Evolutionary conservation across 2,113 vertebrate species (phyloP).

Genomic region (Aspiorhynchus laticeps): DNA sequence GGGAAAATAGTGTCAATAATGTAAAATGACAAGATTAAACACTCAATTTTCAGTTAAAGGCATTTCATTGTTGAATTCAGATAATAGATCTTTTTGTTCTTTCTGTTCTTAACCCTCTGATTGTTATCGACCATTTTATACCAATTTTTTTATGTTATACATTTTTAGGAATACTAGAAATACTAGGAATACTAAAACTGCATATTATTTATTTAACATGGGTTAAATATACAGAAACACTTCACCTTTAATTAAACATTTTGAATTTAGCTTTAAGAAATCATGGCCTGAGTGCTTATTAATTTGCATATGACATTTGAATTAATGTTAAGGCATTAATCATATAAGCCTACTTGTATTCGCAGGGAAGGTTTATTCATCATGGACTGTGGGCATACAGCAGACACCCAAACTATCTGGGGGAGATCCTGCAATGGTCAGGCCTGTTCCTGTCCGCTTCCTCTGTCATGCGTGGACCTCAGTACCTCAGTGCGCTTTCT

Average conservation of each 20-base stretch:
- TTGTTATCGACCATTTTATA: not conserved
- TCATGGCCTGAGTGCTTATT: not conserved
- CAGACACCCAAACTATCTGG: conserved; percentile 81
- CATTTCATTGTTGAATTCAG: no score
- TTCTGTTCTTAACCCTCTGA: not conserved
- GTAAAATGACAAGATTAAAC: no score
- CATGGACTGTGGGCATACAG: conserved; percentile 81
- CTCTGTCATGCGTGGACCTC: conserved; percentile 72
- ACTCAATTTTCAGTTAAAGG: no score
- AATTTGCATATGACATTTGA: not conserved
- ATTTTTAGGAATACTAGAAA: not conserved
- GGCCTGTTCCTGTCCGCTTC: conserved; percentile 80
- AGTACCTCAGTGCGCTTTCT: conserved; percentile 73
- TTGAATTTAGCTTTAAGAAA: not conserved
- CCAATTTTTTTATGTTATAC: no score
- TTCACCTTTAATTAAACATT: not conserved
- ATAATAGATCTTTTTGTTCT: no score
- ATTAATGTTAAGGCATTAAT: not conserved
- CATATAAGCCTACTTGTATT: not conserved
- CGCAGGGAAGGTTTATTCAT: conserved; percentile 80
- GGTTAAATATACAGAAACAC: not conserved
- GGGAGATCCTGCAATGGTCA: conserved; percentile 82
- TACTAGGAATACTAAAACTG: no score
- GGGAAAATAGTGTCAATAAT: no score
- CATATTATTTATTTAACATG: not conserved